Evolutionary conservation across 2,113 vertebrate genomes (phyloP), one percentile per base, ranked within the genome.

Genomic region (Atrichornis clamosus): DNA sequence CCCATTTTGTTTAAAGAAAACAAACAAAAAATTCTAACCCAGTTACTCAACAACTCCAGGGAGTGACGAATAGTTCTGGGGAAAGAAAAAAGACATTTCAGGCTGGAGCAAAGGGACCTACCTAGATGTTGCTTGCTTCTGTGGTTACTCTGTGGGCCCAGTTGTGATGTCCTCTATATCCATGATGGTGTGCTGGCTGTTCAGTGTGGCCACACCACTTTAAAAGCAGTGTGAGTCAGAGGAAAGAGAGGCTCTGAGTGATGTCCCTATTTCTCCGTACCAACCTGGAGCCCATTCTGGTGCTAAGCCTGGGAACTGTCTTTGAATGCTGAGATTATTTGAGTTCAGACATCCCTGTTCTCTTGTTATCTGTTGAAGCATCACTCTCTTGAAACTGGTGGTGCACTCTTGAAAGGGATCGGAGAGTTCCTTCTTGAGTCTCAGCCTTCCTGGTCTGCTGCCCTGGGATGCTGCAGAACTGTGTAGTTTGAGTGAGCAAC

Each of bases 11-110:
- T 95, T 82, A 96, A 95, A 87, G 90, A 89, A 97, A 97, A 92
- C 88, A 96, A 96, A 87, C 49, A 84, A 90, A 94, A 96, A 89
- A 84, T 79, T 91, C 95, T 96, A 89, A 59, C 84, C 58, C 69
- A 60, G 89, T 97, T 97, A 96, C 96, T 96, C 96, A 96, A 96
- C 84, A 94, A 46, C 86, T 93, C 53, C 76, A 55, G 46, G 73
- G 37, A 93, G 49, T 42, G 90, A 49, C 80, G 93, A 93, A 90
- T 84, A 93, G 44, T 86, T 87, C 72, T 23, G n/a, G 21, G 50
- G 19, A 2, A 41, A 67, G n/a, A 21, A 46, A 49, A 15, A 62
- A n/a, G 21, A 26, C 42, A 58, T 56, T 70, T 73, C 63, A 59
- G 37, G 56, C 76, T 60, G 47, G 44, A 93, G 49, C 27, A 59